Evolutionary conservation across 1,140 invertebrate genomes (phyloP).

Genomic region (Hyles euphorbiae): DNA sequence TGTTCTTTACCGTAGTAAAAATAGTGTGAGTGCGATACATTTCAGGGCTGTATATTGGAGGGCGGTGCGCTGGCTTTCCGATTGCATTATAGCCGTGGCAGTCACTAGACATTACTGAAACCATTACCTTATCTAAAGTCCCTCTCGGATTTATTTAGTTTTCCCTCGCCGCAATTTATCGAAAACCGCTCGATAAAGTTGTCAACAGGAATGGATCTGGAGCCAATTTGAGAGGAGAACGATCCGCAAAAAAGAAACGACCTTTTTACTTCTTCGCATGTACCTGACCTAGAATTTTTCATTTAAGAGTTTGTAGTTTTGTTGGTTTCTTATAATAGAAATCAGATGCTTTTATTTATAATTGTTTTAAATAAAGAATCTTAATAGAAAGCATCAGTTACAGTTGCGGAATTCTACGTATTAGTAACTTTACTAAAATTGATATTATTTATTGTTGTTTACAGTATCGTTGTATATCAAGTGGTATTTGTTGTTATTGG

Average conservation of each 20-base stretch:
- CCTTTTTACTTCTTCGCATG: constrained; percentile 36
- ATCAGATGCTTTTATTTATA: no score
- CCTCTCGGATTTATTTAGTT: constrained; percentile 74
- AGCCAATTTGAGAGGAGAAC: constrained; percentile 51
- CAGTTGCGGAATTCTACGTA: no score
- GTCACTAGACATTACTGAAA: constrained; percentile 66
- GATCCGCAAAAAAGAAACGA: constrained; percentile 54
- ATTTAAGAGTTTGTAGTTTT: constrained; percentile 9
- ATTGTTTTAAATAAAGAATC: no score
- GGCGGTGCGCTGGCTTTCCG: constrained; percentile 50
- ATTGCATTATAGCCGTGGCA: constrained; percentile 68
- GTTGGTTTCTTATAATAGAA: background rate
- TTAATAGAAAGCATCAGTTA: no score
- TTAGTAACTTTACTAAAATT: no score
- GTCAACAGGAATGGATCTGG: constrained; percentile 71
- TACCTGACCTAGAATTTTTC: constrained; percentile 8
- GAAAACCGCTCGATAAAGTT: constrained; percentile 73
- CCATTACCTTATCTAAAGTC: constrained; percentile 75
- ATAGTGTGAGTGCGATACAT: no score
- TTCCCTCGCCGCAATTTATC: constrained; percentile 73
- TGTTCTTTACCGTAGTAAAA: no score
- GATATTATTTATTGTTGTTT: no score
- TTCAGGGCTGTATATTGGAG: constrained; percentile 21
- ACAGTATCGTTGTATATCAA: no score
- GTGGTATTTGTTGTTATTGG: no score